phyloP scores from a whole-genome alignment of 2,797 vertebrate species.

The Parotocinclus haroldoi region DNA sequence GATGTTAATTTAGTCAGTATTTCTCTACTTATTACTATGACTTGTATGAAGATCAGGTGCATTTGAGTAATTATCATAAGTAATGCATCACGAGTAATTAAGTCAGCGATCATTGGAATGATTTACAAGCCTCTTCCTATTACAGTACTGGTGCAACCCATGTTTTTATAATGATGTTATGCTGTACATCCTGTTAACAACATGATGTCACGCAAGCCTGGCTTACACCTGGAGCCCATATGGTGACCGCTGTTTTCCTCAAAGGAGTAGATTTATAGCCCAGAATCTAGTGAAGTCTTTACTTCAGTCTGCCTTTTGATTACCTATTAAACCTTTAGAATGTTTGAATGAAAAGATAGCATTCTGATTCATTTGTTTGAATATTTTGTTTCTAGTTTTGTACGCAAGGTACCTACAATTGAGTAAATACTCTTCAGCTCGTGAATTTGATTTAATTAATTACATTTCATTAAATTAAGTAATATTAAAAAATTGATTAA shows the following conservation, averaged over 20 bases:
- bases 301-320: slow-evolving; percentile 4
- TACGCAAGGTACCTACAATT: background rate
- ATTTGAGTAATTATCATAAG: no score
- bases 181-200: background rate
- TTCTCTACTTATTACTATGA: no score
- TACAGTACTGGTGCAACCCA: no score
- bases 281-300: background rate
- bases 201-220: slow-evolving; percentile 19
- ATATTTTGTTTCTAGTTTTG: background rate
- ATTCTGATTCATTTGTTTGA: background rate
- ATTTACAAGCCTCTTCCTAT: no score
- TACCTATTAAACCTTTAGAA: background rate
- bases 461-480: no score
- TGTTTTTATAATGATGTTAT: background rate
- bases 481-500: no score
- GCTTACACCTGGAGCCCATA: slow-evolving; percentile 25
- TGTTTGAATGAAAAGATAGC: background rate
- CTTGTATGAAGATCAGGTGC: no score
- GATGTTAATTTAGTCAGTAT: no score
- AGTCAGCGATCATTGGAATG: no score
- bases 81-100: no score
- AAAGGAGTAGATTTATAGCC: background rate
- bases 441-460: background rate
- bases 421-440: background rate
- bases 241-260: background rate